A percentile compares a stretch with the other conserved stretches of the same genome.
Conservation (phyloP, 30 jellyfish, hydroid and myxozoan species). For the Hydractinia echinata region DNA sequence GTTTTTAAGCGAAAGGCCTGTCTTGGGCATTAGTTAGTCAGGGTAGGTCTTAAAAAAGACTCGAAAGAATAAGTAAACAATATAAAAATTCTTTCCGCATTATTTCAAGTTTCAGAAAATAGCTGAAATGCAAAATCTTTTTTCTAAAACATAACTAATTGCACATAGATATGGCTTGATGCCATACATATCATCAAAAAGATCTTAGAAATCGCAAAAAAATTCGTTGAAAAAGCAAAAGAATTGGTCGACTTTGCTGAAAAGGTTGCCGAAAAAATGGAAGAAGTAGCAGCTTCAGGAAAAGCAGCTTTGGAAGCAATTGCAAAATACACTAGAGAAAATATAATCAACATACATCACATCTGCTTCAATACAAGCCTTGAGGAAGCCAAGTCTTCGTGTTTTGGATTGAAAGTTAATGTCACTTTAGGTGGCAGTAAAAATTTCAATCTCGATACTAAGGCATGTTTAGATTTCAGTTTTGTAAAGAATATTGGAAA, state of each 20-base stretch:
- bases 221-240: constrained; percentile 25
- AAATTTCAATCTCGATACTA: constrained; percentile 35
- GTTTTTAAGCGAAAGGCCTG: no score
- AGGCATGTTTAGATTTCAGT: constrained; percentile 64
- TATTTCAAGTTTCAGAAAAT: no score
- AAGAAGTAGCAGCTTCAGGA: constrained; percentile 23
- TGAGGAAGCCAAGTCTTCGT: constrained; percentile 47
- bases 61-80: no score
- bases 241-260: constrained; percentile 30
- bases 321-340: constrained; percentile 1
- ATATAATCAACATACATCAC: constrained; percentile 55
- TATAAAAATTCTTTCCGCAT: no score
- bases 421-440: constrained; percentile 49
- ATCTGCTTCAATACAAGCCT: constrained; percentile 75
- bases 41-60: no score
- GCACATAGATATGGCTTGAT: background rate
- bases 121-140: no score
- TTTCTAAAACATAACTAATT: no score
- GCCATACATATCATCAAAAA: constrained; percentile 3
- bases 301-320: constrained; percentile 22
- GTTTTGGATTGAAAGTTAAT: constrained; percentile 55
- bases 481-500: constrained; percentile 52
- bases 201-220: constrained; percentile 30
- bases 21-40: no score
- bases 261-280: constrained; percentile 33